Evolutionary conservation across 2,888 invertebrate genomes (phyloP).

Genomic region (Hemithea aestivaria): DNA sequence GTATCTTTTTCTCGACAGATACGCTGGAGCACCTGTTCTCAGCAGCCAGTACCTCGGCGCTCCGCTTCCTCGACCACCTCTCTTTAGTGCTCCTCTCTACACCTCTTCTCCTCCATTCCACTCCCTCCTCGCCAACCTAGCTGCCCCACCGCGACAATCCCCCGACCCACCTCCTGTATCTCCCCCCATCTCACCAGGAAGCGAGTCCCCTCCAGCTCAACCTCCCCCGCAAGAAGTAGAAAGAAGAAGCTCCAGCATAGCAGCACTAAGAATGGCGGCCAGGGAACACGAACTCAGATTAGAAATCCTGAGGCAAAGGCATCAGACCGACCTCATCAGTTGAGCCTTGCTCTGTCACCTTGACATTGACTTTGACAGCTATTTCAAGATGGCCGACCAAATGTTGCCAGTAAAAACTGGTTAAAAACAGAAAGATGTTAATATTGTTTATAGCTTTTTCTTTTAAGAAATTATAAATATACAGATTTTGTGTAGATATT

Average conservation of each 20-base stretch:
- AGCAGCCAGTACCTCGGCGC: slow-evolving; percentile 75
- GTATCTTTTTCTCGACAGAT: slow-evolving; percentile 40
- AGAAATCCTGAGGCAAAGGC: slow-evolving; percentile 89
- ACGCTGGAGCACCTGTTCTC: slow-evolving; percentile 57
- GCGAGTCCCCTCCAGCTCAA: slow-evolving; percentile 71
- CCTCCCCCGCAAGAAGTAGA: slow-evolving; percentile 84
- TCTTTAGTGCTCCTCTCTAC: slow-evolving; percentile 83
- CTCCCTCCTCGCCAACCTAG: slow-evolving; percentile 63
- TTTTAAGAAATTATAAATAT: no score
- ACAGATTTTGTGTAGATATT: no score
- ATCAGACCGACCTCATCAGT: slow-evolving; percentile 87
- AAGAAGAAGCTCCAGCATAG: slow-evolving; percentile 91
- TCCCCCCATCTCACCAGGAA: slow-evolving; percentile 75
- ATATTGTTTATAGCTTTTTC: no score
- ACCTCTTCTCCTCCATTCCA: slow-evolving; percentile 76
- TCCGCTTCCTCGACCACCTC: slow-evolving; percentile 64
- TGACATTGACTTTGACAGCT: not conserved
- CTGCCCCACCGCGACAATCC: slow-evolving; percentile 70
- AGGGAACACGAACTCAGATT: slow-evolving; percentile 92
- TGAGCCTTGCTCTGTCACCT: slow-evolving; percentile 75
- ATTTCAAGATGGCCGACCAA: no score
- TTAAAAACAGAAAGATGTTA: no score
- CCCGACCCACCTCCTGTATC: slow-evolving; percentile 72
- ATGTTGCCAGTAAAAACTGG: no score
- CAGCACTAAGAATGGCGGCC: slow-evolving; percentile 91